Conservation (phyloP, 2,113 vertebrate genomes). For the Pelecanoides urinatrix region DNA sequence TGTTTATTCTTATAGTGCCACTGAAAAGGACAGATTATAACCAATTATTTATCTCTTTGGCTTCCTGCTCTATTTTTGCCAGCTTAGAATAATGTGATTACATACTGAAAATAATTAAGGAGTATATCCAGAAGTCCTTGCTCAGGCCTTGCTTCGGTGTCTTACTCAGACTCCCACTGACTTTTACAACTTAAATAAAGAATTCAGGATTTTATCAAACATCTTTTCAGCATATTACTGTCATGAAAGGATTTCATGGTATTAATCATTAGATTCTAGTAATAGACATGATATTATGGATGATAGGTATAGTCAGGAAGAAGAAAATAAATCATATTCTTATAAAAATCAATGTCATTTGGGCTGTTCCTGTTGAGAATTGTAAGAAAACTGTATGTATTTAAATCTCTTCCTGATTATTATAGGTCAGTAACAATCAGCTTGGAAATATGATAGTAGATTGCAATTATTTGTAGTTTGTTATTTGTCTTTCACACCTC, state of each 20-base stretch:
- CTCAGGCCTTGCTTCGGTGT: not conserved
- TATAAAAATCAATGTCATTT: slow-evolving; percentile 40
- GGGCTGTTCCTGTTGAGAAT: not conserved
- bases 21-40: slow-evolving; percentile 27
- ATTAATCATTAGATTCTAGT: slow-evolving; percentile 30
- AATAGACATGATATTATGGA: not conserved
- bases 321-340: slow-evolving; percentile 26
- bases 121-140: slow-evolving; percentile 12
- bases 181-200: not conserved
- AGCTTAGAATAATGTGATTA: slow-evolving; percentile 30
- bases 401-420: not conserved
- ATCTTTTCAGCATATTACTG: slow-evolving; percentile 38
- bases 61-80: slow-evolving; percentile 35
- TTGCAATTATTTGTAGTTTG: not conserved
- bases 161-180: not conserved
- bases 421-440: not conserved
- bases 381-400: not conserved
- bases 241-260: slow-evolving; percentile 22
- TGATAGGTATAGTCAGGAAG: not conserved
- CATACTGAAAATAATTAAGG: slow-evolving; percentile 18
- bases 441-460: not conserved
- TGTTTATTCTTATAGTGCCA: slow-evolving; percentile 7
- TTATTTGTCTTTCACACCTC: not conserved
- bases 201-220: not conserved
- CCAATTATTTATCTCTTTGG: slow-evolving; percentile 46